phyloP scores from a whole-genome alignment of 2,797 vertebrate genomes.

The Xiphophorus birchmanni region DNA sequence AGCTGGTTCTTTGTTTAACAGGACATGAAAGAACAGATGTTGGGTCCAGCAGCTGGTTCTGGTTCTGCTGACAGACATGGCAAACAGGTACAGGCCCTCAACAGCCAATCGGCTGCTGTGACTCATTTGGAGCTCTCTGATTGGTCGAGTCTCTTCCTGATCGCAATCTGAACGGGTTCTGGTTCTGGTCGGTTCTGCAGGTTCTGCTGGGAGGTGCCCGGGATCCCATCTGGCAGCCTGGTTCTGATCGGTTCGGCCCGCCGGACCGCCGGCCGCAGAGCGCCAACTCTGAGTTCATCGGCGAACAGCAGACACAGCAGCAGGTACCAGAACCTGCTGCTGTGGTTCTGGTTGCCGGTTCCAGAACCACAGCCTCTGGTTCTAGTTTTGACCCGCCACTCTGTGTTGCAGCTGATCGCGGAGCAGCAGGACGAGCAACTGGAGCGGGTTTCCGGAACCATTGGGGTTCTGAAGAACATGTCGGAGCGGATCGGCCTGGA shows the following conservation, averaged over 20 bases:
- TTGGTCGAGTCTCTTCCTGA: neutral
- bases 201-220: conserved; percentile 82
- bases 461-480: conserved; percentile 99
- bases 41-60: conserved; percentile 83
- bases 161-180: neutral
- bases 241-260: conserved; percentile 83
- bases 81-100: conserved; percentile 82
- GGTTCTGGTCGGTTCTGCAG: conserved; percentile 59
- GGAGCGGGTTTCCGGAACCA: conserved; percentile 96
- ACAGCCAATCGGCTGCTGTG: neutral
- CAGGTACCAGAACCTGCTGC: conserved; percentile 80
- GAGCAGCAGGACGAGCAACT: conserved; percentile 97
- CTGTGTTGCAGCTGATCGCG: conserved; percentile 86
- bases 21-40: conserved; percentile 99
- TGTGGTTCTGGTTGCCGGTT: no score
- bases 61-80: conserved; percentile 83
- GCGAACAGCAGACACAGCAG: conserved; percentile 94
- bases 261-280: conserved; percentile 88
- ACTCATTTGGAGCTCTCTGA: neutral
- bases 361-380: no score
- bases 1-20: conserved; percentile 57
- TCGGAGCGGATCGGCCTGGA: conserved; percentile 96
- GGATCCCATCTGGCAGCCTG: conserved; percentile 82
- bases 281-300: conserved; percentile 93
- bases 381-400: no score